Evolutionary conservation across 2,113 vertebrate genomes (phyloP).

Genomic region (Caracal caracal): DNA sequence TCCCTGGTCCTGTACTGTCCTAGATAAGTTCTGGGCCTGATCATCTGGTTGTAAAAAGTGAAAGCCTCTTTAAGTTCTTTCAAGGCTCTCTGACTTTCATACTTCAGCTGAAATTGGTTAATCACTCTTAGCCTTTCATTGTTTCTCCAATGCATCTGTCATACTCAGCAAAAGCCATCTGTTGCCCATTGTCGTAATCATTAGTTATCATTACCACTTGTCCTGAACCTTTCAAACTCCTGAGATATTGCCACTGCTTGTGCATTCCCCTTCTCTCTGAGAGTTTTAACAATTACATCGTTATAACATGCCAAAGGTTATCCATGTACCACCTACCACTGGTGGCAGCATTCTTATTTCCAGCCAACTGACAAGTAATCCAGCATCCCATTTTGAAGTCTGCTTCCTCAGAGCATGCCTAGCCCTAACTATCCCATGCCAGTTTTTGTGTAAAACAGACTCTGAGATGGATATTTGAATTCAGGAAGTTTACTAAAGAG

Average conservation of each 20-base stretch:
- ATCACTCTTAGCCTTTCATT: slow-evolving; percentile 34
- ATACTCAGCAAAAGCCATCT: background rate
- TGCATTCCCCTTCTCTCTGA: background rate
- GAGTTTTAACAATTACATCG: background rate
- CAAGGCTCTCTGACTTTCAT: slow-evolving; percentile 23
- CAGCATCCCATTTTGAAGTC: background rate
- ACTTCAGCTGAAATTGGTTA: slow-evolving; percentile 50
- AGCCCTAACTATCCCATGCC: background rate
- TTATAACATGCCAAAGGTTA: background rate
- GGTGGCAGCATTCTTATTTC: background rate
- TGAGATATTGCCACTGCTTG: background rate
- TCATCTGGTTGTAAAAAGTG: background rate
- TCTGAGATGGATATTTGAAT: background rate
- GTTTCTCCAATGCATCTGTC: slow-evolving; percentile 19
- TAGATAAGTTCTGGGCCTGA: background rate
- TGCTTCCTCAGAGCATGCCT: background rate
- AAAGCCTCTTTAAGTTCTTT: slow-evolving; percentile 21
- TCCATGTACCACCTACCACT: background rate
- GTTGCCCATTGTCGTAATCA: slow-evolving; percentile 21
- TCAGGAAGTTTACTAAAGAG: background rate
- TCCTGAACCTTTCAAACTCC: background rate
- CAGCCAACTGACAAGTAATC: background rate
- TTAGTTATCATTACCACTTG: background rate
- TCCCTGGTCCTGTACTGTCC: background rate
- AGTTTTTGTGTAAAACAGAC: background rate